Conservation (phyloP, 2,797 vertebrate genomes). For the Gambusia yucatana region DNA sequence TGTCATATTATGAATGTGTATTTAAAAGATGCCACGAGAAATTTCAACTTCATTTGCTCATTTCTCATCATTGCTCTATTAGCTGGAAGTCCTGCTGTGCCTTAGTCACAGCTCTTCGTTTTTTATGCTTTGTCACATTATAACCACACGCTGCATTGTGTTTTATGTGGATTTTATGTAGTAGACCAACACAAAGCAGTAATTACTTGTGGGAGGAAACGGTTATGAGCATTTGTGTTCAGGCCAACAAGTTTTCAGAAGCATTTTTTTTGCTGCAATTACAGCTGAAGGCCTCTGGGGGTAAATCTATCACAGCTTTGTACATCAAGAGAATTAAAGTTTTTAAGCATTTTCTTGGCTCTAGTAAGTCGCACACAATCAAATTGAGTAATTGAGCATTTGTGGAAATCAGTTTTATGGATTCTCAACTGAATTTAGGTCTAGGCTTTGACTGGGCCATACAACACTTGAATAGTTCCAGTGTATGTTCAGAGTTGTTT, state of each 20-base stretch:
- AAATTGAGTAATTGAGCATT: neutral
- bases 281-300: neutral
- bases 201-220: neutral
- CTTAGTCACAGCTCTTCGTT: neutral
- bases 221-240: neutral
- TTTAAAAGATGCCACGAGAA: neutral
- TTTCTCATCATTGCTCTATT: neutral
- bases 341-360: neutral
- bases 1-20: neutral
- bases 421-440: neutral
- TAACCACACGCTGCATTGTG: neutral
- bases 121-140: neutral
- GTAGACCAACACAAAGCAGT: no score
- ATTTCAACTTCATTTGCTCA: neutral
- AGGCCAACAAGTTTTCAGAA: neutral
- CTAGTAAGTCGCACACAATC: neutral
- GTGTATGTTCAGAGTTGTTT: neutral
- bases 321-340: neutral
- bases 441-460: neutral
- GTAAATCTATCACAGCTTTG: neutral
- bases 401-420: neutral
- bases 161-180: neutral
- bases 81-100: neutral
- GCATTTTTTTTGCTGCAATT: neutral
- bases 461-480: neutral